These are phyloP conservation scores for Prionailurus viverrinus DNA, from an alignment of 2,113 vertebrate species.

Conservation along the genomic window DNA sequence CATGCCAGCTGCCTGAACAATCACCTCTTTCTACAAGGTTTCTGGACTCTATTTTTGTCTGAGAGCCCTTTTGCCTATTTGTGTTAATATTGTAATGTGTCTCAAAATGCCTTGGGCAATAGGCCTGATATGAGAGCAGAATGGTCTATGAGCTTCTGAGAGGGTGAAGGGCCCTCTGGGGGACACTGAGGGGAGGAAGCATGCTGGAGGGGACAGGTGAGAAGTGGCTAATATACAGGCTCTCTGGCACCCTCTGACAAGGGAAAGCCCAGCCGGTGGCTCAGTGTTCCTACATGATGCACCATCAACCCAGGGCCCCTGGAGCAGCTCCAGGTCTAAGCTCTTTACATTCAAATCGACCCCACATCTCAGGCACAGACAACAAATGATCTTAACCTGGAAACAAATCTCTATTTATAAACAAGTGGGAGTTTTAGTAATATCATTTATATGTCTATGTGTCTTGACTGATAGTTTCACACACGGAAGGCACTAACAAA, in stretches of 20 bases:
- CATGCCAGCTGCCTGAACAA: not conserved
- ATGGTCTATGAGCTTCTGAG: not conserved
- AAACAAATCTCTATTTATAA: not conserved
- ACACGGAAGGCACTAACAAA: not conserved
- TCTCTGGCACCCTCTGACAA: too few species aligned
- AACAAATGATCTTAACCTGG: not conserved
- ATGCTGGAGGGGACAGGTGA: too few species aligned
- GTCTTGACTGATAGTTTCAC: not conserved
- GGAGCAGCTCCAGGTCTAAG: not conserved
- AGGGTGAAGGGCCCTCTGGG: too few species aligned
- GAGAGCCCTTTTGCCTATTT: not conserved
- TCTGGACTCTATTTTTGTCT: not conserved
- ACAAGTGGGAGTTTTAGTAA: not conserved
- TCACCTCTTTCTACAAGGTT: not conserved
- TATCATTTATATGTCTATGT: not conserved
- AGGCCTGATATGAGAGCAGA: not conserved
- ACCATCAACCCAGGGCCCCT: not conserved
- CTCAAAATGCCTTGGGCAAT: not conserved
- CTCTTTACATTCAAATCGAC: not conserved
- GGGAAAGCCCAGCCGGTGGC: not conserved
- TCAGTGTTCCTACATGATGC: not conserved
- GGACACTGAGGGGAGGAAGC: not conserved
- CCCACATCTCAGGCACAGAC: not conserved
- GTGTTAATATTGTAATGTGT: not conserved
- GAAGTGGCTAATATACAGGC: too few species aligned